Evolutionary conservation across 2,113 vertebrate species (phyloP).

Genomic region (Rhadina sibilatrix): DNA sequence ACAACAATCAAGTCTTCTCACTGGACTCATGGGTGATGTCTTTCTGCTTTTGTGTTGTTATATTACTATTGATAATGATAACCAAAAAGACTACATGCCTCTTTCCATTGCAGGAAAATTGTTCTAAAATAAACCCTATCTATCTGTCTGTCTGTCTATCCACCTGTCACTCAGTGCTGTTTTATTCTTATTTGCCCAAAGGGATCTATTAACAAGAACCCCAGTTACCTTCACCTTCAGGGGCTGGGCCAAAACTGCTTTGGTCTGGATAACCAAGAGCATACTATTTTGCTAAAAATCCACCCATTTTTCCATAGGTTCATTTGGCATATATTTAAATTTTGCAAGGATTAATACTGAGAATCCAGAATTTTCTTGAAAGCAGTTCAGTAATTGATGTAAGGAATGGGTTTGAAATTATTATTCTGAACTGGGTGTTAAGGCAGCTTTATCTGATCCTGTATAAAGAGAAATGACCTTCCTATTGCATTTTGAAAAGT

Average conservation of each 20-base stretch:
- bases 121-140: neutral
- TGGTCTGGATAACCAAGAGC: neutral
- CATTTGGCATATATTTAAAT: neutral
- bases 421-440: neutral
- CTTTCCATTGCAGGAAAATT: neutral
- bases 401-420: neutral
- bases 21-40: neutral
- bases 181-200: neutral
- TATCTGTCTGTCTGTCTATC: neutral
- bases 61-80: neutral
- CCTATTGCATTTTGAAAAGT: neutral
- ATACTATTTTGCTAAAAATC: neutral
- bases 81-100: neutral
- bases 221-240: fast-evolving
- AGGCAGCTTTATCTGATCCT: neutral
- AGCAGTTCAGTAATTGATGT: neutral
- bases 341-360: neutral
- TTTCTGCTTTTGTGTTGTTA: neutral
- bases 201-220: neutral
- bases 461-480: neutral
- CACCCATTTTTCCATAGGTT: neutral
- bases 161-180: neutral
- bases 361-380: neutral
- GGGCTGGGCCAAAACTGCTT: neutral
- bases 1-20: neutral